A percentile compares a stretch with the other conserved stretches of the same genome.
Conservation (phyloP, 2,888 invertebrate genomes). For the Hyalella azteca region DNA sequence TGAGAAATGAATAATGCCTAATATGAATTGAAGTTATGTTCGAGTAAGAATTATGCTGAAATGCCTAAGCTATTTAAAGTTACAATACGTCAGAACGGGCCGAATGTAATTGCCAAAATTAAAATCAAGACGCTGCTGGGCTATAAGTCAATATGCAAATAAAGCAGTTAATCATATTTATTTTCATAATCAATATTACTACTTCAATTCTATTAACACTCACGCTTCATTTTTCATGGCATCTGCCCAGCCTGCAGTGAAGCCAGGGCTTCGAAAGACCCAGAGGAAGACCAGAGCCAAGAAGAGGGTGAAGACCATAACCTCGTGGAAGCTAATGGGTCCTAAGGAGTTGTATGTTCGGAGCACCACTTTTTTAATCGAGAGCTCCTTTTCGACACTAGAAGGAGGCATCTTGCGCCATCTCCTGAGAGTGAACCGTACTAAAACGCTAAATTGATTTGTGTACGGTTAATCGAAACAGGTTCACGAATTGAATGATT, state of each 20-base stretch:
- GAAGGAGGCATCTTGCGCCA: slow-evolving; percentile 17
- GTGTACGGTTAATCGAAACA: too few relatives aligned
- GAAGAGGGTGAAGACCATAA: slow-evolving; percentile 70
- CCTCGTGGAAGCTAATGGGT: slow-evolving; percentile 78
- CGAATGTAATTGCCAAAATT: too few relatives aligned
- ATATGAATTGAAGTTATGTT: too few relatives aligned
- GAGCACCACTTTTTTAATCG: slow-evolving; percentile 41
- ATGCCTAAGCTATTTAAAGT: too few relatives aligned
- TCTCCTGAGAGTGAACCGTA: not conserved
- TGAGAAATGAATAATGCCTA: not conserved
- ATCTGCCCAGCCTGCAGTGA: slow-evolving; percentile 78
- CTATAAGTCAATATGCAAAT: too few relatives aligned
- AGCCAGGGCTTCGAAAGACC: slow-evolving; percentile 87
- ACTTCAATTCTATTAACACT: too few relatives aligned
- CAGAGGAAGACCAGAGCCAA: slow-evolving; percentile 80
- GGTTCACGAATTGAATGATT: too few relatives aligned
- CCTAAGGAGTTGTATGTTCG: slow-evolving; percentile 79
- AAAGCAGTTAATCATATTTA: too few relatives aligned
- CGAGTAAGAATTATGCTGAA: too few relatives aligned
- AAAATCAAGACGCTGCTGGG: too few relatives aligned
- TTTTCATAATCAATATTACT: too few relatives aligned
- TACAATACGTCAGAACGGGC: too few relatives aligned
- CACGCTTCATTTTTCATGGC: slow-evolving; percentile 30
- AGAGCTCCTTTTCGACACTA: slow-evolving; percentile 22
- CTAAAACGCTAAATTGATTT: not conserved